phyloP scores from a whole-genome alignment of 2,113 vertebrate species.

The Macquaria australasica region DNA sequence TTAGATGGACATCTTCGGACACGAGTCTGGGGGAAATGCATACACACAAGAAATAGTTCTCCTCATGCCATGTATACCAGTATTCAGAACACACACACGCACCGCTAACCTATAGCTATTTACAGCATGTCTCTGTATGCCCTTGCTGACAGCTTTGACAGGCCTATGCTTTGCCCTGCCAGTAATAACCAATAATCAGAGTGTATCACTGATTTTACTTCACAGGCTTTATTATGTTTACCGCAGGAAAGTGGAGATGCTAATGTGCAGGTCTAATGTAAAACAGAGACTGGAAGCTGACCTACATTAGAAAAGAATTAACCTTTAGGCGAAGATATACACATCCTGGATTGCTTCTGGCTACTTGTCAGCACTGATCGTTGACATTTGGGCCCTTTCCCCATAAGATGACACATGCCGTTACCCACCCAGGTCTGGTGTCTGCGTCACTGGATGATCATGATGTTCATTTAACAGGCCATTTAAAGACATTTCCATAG shows the following conservation, averaged over 20 bases:
- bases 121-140: conserved; percentile 27
- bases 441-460: conserved; percentile 11
- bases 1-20: conserved; percentile 40
- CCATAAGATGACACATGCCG: neutral
- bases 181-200: conserved; percentile 53
- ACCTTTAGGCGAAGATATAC: neutral
- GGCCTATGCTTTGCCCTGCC: conserved; percentile 36
- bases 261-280: conserved; percentile 33
- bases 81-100: conserved; percentile 21
- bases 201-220: conserved; percentile 57
- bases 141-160: conserved; percentile 47
- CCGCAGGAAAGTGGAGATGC: conserved; percentile 16
- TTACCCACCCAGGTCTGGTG: neutral
- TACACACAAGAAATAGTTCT: neutral
- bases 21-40: neutral
- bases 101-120: conserved; percentile 40
- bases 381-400: conserved; percentile 39
- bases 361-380: conserved; percentile 15
- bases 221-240: conserved; percentile 39
- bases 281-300: conserved; percentile 30
- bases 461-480: neutral
- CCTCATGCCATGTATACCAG: neutral
- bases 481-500: neutral
- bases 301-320: neutral
- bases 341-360: conserved; percentile 6